A percentile compares a stretch with the other conserved stretches of the same genome.
Evolutionary conservation across 2,797 vertebrate species (phyloP).

Genomic region (Channallabes apus): DNA sequence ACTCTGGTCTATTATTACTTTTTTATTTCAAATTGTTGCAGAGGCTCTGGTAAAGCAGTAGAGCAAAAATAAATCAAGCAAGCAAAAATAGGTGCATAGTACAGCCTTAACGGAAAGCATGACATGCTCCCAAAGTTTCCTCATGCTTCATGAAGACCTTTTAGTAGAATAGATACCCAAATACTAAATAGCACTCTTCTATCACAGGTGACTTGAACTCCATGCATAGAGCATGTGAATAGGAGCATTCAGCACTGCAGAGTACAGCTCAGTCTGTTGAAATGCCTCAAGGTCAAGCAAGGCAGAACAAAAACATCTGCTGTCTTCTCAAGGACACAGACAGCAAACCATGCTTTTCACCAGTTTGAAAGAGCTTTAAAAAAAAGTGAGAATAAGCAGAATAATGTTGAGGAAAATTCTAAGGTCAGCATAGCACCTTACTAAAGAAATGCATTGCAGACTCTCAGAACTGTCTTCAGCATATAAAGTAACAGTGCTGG

Average conservation of each 20-base stretch:
- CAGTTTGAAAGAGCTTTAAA: conserved; percentile 40
- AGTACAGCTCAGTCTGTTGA: conserved; percentile 19
- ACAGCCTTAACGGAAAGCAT: not conserved
- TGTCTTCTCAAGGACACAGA: conserved; percentile 61
- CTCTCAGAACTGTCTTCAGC: conserved; percentile 24
- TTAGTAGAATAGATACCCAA: not conserved
- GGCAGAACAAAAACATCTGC: conserved; percentile 53
- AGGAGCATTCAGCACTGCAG: not conserved
- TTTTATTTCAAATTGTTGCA: not conserved
- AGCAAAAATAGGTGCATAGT: too few species aligned
- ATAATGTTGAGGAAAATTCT: conserved; percentile 26
- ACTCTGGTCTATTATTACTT: not conserved
- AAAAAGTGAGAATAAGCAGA: conserved; percentile 21
- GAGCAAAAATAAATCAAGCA: not conserved
- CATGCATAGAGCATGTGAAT: conserved; percentile 16
- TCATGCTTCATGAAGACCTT: not conserved
- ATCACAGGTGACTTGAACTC: not conserved
- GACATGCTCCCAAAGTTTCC: not conserved
- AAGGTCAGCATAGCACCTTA: conserved; percentile 40
- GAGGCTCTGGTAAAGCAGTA: not conserved
- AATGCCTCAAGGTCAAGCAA: conserved; percentile 28
- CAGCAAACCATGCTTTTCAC: conserved; percentile 38
- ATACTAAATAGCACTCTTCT: not conserved
- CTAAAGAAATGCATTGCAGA: conserved; percentile 23
- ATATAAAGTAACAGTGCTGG: conserved; percentile 2